Evolutionary conservation across 2,888 invertebrate species (phyloP).

Genomic region (Chorisops tibialis): DNA sequence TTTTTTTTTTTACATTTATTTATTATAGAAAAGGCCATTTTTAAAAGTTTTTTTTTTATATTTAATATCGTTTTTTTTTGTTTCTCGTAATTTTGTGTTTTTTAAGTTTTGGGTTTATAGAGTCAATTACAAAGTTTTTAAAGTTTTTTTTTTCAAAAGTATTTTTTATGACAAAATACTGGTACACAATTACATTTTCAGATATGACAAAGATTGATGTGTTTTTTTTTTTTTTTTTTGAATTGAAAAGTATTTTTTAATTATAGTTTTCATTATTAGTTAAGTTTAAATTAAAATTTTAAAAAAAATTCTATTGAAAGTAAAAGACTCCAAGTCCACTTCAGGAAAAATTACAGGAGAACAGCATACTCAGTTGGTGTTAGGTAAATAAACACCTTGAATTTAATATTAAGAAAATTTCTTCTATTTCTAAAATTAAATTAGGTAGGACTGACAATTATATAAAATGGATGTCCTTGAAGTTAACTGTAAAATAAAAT

Average conservation of each 20-base stretch:
- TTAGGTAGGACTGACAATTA: too few relatives aligned
- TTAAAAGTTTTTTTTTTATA: neutral
- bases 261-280: neutral
- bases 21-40: neutral
- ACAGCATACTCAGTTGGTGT: too few relatives aligned
- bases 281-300: too few relatives aligned
- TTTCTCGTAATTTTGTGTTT: neutral
- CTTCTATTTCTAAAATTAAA: too few relatives aligned
- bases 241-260: neutral
- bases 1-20: neutral
- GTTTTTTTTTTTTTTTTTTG: neutral
- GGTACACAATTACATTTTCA: neutral
- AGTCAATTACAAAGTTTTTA: too few relatives aligned
- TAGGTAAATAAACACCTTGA: too few relatives aligned
- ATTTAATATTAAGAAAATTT: too few relatives aligned
- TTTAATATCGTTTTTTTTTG: neutral
- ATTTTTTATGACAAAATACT: neutral
- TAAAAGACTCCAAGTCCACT: too few relatives aligned
- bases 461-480: too few relatives aligned
- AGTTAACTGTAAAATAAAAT: too few relatives aligned
- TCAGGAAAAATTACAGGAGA: too few relatives aligned
- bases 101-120: neutral
- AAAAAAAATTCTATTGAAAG: too few relatives aligned
- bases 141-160: neutral
- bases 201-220: neutral